Percentiles rank a stretch among this genome's conserved stretches.
phyloP scores from a whole-genome alignment of 37 sponge, comb jelly and placozoan genomes.

The Ianthella basta region DNA sequence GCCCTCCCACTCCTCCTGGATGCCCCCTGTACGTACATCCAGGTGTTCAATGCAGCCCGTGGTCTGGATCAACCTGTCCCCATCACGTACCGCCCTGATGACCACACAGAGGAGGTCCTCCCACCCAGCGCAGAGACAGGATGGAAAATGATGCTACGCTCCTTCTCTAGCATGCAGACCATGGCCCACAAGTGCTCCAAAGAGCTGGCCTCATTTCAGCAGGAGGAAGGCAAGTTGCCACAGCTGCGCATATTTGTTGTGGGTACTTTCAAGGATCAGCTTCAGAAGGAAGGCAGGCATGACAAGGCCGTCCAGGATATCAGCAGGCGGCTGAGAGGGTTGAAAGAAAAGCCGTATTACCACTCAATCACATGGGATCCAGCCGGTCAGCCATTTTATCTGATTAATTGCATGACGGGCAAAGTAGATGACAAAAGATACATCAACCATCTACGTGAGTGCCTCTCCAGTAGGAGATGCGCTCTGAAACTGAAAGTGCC shows the following conservation, averaged over 20 bases:
- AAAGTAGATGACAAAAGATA: not conserved
- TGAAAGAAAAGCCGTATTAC: slow-evolving; percentile 13
- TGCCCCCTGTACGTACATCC: too few relatives aligned
- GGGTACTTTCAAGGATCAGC: not conserved
- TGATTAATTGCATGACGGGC: not conserved
- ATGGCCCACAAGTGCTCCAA: too few relatives aligned
- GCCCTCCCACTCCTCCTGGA: too few relatives aligned
- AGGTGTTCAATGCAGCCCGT: too few relatives aligned
- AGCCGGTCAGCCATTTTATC: not conserved
- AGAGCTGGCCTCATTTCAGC: too few relatives aligned
- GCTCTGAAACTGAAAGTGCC: slow-evolving; percentile 10
- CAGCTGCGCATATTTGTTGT: slow-evolving; percentile 2
- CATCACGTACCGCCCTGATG: too few relatives aligned
- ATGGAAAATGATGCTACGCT: too few relatives aligned
- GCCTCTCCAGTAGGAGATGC: not conserved
- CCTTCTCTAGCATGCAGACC: too few relatives aligned
- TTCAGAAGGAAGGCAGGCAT: not conserved
- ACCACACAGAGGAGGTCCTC: too few relatives aligned
- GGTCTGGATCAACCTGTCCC: too few relatives aligned
- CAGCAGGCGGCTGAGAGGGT: not conserved
- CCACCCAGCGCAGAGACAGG: too few relatives aligned
- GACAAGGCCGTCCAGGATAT: not conserved
- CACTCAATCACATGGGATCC: not conserved
- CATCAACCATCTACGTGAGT: slow-evolving; percentile 4
- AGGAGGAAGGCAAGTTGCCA: not conserved